A percentile compares a stretch with the other conserved stretches of the same genome.
Evolutionary conservation across 2,797 vertebrate species (phyloP).

Genomic region (Tangara arthus): DNA sequence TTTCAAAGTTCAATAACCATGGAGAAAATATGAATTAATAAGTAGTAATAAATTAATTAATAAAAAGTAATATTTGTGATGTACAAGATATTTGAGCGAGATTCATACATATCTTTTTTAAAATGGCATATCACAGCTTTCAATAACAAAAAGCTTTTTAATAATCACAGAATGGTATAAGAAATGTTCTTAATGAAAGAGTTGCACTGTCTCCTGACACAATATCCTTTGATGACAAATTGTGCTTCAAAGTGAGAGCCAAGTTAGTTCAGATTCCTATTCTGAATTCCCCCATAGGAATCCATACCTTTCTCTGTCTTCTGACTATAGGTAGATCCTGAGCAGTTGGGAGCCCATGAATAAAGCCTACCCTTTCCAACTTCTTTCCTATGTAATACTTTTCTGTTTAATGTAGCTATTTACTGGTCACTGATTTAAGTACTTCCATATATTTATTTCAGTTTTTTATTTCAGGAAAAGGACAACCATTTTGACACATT

Average conservation of each 20-base stretch:
- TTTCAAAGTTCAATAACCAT: background rate
- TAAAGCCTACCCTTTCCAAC: background rate
- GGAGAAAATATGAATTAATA: background rate
- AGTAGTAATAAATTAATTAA: too few relatives aligned
- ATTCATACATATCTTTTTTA: background rate
- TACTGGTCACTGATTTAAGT: background rate
- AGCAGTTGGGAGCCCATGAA: background rate
- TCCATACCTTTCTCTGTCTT: background rate
- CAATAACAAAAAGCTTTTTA: background rate
- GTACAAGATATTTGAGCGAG: background rate
- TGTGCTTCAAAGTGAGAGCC: conserved; percentile 30
- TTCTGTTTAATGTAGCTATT: background rate
- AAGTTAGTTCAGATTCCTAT: background rate
- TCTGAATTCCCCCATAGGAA: conserved; percentile 4
- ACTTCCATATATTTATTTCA: background rate
- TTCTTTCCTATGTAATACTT: background rate
- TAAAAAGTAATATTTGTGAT: background rate
- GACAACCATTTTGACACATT: background rate
- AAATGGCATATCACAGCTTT: background rate
- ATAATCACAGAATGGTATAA: background rate
- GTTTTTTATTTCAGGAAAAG: background rate
- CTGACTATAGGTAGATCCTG: background rate
- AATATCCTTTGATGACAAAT: conserved; percentile 51
- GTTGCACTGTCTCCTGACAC: conserved; percentile 17
- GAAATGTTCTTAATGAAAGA: conserved; percentile 28